Evolutionary conservation across 2,797 vertebrate species (phyloP).

Genomic region (Pangasius macronema): DNA sequence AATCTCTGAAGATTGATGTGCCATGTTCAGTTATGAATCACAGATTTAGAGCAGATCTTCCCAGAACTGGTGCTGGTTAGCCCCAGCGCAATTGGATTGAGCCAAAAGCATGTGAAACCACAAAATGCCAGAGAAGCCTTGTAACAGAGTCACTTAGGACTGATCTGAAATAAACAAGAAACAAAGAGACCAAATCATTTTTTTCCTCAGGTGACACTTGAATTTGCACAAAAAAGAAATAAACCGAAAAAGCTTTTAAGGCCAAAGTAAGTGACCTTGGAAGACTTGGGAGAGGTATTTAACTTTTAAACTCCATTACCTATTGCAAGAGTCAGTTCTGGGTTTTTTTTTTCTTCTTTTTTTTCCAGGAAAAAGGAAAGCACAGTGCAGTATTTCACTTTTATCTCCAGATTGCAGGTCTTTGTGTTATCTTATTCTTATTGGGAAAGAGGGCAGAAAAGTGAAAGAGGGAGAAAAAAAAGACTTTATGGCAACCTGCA

Average conservation of each 20-base stretch:
- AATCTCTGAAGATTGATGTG: constrained; percentile 61
- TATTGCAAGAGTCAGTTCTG: constrained; percentile 32
- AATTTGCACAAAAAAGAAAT: constrained; percentile 52
- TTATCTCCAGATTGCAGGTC: constrained; percentile 80
- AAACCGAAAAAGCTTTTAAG: constrained; percentile 61
- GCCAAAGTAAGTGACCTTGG: constrained; percentile 72
- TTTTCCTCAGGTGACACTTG: constrained; percentile 53
- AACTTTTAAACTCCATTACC: constrained; percentile 76
- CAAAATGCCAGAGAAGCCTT: constrained; percentile 59
- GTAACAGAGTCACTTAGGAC: constrained; percentile 63
- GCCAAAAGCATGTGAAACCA: constrained; percentile 61
- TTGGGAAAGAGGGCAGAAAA: constrained; percentile 55
- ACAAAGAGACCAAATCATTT: constrained; percentile 56
- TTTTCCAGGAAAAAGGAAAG: constrained; percentile 65
- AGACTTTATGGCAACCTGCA: constrained; percentile 57
- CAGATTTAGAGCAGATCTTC: constrained; percentile 62
- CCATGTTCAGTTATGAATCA: constrained; percentile 62
- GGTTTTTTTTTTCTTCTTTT: constrained; percentile 53
- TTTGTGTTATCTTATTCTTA: constrained; percentile 80
- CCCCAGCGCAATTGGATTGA: constrained; percentile 62
- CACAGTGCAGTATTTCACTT: constrained; percentile 77
- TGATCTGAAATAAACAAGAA: constrained; percentile 63
- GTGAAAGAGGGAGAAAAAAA: constrained; percentile 32
- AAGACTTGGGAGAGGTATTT: constrained; percentile 62
- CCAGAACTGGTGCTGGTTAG: constrained; percentile 61